Evolutionary conservation across 2,113 vertebrate genomes (phyloP).

Genomic region (Hyperopisus bebe): DNA sequence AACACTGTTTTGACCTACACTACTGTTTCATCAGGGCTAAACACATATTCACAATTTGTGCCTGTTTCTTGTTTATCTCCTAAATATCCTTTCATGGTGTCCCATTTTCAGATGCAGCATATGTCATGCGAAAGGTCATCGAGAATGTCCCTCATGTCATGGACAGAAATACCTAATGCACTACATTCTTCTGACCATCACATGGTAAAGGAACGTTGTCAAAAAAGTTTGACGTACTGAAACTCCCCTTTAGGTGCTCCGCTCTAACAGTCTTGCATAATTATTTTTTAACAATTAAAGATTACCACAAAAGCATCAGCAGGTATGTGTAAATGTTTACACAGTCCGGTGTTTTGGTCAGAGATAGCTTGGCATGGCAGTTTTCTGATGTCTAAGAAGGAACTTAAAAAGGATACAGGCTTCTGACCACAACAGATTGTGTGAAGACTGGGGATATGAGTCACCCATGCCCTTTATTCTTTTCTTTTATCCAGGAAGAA

Average conservation of each 20-base stretch:
- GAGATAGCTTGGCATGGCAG: background rate
- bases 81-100: background rate
- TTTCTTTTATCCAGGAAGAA: constrained; percentile 59
- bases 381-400: background rate
- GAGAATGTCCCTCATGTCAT: constrained; percentile 50
- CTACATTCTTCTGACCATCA: constrained; percentile 60
- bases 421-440: background rate
- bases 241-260: background rate
- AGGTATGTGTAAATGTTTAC: background rate
- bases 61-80: background rate
- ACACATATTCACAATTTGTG: no score
- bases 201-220: constrained; percentile 46
- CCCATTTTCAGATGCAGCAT: constrained; percentile 48
- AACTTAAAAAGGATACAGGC: background rate
- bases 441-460: background rate
- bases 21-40: background rate
- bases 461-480: background rate
- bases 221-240: background rate
- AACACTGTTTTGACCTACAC: background rate
- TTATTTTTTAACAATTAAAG: background rate
- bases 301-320: background rate
- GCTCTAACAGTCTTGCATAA: background rate
- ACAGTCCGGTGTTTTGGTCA: background rate
- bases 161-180: constrained; percentile 61
- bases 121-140: constrained; percentile 59